A percentile compares a stretch with the other conserved stretches of the same genome.
These are phyloP conservation scores for Limanda limanda DNA, from an alignment of 2,113 vertebrate genomes.

Conservation along the genomic window DNA sequence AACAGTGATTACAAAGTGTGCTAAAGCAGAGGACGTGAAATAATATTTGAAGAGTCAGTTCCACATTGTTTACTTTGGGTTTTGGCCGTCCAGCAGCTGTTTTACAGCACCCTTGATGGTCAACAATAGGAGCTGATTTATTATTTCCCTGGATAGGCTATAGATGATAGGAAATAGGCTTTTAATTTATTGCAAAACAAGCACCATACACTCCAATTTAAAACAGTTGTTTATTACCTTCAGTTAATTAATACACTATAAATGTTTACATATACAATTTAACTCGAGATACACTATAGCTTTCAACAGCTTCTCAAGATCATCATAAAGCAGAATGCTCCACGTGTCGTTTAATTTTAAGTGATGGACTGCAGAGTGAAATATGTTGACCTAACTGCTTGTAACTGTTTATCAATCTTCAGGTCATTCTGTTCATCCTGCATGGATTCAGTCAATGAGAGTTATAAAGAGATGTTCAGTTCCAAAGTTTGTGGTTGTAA, in stretches of 20 bases:
- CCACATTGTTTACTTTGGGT: background rate
- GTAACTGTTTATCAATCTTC: too few relatives aligned
- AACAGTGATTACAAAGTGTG: conserved; percentile 28
- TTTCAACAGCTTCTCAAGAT: too few relatives aligned
- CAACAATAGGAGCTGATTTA: conserved; percentile 28
- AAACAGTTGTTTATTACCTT: background rate
- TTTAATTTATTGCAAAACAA: conserved; percentile 13
- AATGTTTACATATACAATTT: background rate
- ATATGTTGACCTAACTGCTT: too few relatives aligned
- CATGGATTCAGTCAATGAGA: too few relatives aligned
- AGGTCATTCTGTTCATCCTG: too few relatives aligned
- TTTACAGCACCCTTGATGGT: conserved; percentile 31
- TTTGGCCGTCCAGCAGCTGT: conserved; percentile 2
- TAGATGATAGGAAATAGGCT: background rate
- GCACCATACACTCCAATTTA: background rate
- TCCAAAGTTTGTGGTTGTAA: too few relatives aligned
- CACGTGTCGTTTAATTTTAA: too few relatives aligned
- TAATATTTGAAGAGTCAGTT: background rate
- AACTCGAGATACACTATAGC: background rate
- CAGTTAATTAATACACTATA: background rate
- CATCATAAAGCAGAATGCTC: too few relatives aligned
- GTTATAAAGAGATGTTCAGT: too few relatives aligned
- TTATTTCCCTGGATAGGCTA: background rate
- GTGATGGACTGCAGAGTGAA: too few relatives aligned
- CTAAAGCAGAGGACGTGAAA: conserved; percentile 9